Percentiles rank a stretch among this genome's conserved stretches.
Conservation (phyloP, 2,113 vertebrate species). For the Agapornis roseicollis region DNA sequence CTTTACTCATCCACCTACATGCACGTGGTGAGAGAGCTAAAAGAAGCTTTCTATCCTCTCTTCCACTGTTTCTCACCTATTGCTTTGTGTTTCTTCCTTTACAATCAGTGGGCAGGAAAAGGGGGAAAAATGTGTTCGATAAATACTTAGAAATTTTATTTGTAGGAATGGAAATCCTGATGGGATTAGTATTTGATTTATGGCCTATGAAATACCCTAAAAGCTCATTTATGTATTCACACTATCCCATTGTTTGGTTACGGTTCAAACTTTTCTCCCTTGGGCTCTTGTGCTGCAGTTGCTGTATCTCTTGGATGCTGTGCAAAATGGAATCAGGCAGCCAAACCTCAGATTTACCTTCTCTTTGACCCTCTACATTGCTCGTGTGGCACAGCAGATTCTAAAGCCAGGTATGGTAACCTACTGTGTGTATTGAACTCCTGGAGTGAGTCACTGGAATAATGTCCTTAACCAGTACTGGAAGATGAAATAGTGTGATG, state of each 20-base stretch:
- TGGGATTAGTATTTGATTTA: not conserved
- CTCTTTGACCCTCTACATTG: conserved; percentile 80
- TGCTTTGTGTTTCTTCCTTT: not conserved
- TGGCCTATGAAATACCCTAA: not conserved
- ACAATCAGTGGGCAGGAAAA: not conserved
- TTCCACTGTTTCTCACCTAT: not conserved
- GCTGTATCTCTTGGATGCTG: conserved; percentile 86
- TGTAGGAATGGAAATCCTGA: not conserved
- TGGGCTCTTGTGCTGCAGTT: conserved; percentile 73
- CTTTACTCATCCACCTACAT: not conserved
- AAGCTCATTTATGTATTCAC: not conserved
- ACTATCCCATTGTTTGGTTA: not conserved
- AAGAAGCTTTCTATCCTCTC: not conserved
- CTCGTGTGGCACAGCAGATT: conserved; percentile 85
- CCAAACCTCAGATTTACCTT: conserved; percentile 85
- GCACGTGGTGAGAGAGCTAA: not conserved
- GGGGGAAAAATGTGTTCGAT: not conserved
- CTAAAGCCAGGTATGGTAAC: conserved; percentile 85
- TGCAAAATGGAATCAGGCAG: conserved; percentile 86
- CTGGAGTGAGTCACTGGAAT: not conserved
- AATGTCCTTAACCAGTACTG: not conserved
- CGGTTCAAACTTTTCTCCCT: not conserved
- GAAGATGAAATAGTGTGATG: not conserved
- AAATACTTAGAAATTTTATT: not conserved
- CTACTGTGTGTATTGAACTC: not conserved